Percentiles rank a stretch among this genome's conserved stretches.
These are phyloP conservation scores for Columbina picui DNA, from an alignment of 2,113 vertebrate species.

Conservation along the genomic window DNA sequence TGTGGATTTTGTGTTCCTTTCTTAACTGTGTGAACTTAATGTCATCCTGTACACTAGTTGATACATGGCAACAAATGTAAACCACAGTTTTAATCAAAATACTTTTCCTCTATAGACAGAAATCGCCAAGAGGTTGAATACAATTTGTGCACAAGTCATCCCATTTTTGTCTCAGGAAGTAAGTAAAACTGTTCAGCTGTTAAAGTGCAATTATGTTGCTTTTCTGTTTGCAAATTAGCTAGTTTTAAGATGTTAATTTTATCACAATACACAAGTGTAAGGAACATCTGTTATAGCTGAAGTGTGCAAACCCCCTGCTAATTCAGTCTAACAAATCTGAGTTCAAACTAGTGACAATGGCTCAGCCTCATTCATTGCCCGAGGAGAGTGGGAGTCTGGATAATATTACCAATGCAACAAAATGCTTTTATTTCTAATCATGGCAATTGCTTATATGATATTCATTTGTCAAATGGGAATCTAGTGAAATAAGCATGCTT, in stretches of 20 bases:
- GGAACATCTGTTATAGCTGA: conserved; percentile 80
- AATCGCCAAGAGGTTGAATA: conserved; percentile 97
- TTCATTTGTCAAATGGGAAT: background rate
- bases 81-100: conserved; percentile 52
- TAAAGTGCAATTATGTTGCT: conserved; percentile 81
- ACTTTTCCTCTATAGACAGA: conserved; percentile 86
- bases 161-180: conserved; percentile 99
- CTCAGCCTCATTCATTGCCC: conserved; percentile 55
- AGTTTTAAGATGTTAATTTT: conserved; percentile 83
- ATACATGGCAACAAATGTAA: background rate
- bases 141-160: conserved; percentile 99
- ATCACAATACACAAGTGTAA: conserved; percentile 77
- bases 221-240: conserved; percentile 83
- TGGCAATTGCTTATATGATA: background rate
- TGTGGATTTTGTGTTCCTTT: background rate
- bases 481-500: conserved; percentile 8
- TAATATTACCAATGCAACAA: conserved; percentile 29
- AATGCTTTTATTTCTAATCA: conserved; percentile 22
- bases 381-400: conserved; percentile 17
- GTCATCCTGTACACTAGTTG: background rate
- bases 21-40: background rate
- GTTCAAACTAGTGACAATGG: conserved; percentile 53
- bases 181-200: conserved; percentile 83
- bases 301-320: conserved; percentile 74
- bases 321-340: conserved; percentile 68